These are phyloP conservation scores for Hypena proboscidalis DNA, from an alignment of 2,888 invertebrate species.

Conservation along the genomic window DNA sequence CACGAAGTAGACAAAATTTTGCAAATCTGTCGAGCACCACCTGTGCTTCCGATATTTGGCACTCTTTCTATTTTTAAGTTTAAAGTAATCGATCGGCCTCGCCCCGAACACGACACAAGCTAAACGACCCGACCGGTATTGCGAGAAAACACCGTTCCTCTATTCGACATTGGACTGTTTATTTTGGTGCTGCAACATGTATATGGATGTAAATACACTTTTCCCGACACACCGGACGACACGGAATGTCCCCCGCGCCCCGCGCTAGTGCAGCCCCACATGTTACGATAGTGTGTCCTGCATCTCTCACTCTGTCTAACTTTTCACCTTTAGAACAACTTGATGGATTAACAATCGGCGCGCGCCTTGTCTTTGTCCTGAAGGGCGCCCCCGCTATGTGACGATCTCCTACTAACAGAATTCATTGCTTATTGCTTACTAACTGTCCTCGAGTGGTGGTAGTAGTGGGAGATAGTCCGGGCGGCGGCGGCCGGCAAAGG, in stretches of 20 bases:
- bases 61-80: slow-evolving; percentile 75
- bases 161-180: slow-evolving; percentile 41
- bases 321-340: slow-evolving; percentile 39
- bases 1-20: slow-evolving; percentile 75
- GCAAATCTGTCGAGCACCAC: slow-evolving; percentile 79
- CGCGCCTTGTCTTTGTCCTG: slow-evolving; percentile 35
- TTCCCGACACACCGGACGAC: slow-evolving; percentile 43
- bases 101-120: slow-evolving; percentile 61
- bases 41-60: slow-evolving; percentile 82
- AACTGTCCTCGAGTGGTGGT: background rate
- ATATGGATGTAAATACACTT: slow-evolving; percentile 55
- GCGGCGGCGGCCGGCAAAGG: slow-evolving; percentile 14
- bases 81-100: slow-evolving; percentile 55
- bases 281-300: slow-evolving; percentile 44
- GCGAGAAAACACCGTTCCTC: slow-evolving; percentile 53
- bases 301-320: slow-evolving; percentile 46
- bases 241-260: slow-evolving; percentile 41
- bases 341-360: slow-evolving; percentile 36
- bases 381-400: slow-evolving; percentile 19
- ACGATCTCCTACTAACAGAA: background rate
- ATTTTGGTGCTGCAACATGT: slow-evolving; percentile 47
- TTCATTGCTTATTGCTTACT: background rate
- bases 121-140: slow-evolving; percentile 26
- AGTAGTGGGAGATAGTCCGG: slow-evolving; percentile 16
- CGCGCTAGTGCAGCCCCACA: slow-evolving; percentile 43